Conservation (phyloP, 2,797 vertebrate genomes). For the Crenichthys baileyi region DNA sequence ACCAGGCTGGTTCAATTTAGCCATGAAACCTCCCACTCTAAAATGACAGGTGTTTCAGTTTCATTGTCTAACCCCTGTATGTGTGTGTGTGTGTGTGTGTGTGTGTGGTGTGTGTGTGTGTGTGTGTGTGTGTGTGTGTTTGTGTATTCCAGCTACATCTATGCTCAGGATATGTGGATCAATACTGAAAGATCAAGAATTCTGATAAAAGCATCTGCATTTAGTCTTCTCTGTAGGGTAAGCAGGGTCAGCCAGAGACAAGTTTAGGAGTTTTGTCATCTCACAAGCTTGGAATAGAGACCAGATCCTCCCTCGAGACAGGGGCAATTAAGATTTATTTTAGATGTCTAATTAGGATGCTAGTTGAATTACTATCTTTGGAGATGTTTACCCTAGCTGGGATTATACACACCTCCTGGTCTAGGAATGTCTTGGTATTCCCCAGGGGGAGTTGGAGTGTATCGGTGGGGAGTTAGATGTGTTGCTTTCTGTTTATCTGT, state of each 20-base stretch:
- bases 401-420: background rate
- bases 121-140: too few species aligned
- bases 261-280: background rate
- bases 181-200: background rate
- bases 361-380: background rate
- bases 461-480: background rate
- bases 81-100: too few species aligned
- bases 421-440: background rate
- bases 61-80: too few species aligned
- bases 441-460: background rate
- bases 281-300: background rate
- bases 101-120: too few species aligned
- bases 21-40: too few species aligned
- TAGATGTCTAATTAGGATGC: background rate
- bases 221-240: background rate
- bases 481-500: background rate
- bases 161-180: background rate
- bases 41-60: too few species aligned
- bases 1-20: too few species aligned
- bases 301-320: background rate
- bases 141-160: background rate
- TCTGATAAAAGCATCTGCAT: background rate
- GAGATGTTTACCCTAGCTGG: background rate
- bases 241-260: background rate
- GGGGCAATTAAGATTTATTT: background rate